Percentiles rank a stretch among this genome's conserved stretches.
Conservation (phyloP, 2,888 invertebrate genomes). For the Baronia brevicornis region DNA sequence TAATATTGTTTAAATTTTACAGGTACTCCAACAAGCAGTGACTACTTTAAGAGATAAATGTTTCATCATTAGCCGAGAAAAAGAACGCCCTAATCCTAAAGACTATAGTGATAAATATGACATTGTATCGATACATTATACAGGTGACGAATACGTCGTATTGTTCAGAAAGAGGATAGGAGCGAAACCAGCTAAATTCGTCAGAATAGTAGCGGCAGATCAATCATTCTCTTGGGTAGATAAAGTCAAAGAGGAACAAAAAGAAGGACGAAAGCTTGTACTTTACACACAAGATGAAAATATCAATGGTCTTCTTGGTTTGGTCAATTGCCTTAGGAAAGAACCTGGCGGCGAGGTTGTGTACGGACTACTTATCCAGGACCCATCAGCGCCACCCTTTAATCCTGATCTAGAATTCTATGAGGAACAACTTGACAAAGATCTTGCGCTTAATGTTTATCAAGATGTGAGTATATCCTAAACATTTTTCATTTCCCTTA, state of each 20-base stretch:
- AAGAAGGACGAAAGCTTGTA: constrained; percentile 70
- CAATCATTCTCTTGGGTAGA: constrained; percentile 71
- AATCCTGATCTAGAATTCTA: constrained; percentile 79
- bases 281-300: constrained; percentile 80
- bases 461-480: constrained; percentile 64
- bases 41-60: constrained; percentile 74
- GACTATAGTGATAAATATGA: constrained; percentile 57
- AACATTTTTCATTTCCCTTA: not conserved
- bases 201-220: constrained; percentile 55
- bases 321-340: constrained; percentile 88
- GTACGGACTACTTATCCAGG: constrained; percentile 78
- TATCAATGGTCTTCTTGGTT: constrained; percentile 88
- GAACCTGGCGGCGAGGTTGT: constrained; percentile 84
- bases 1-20: constrained; percentile 11
- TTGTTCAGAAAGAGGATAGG: constrained; percentile 68
- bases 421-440: constrained; percentile 78
- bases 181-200: constrained; percentile 59
- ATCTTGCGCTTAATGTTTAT: constrained; percentile 87
- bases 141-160: constrained; percentile 69
- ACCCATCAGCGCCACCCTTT: constrained; percentile 79
- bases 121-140: constrained; percentile 63
- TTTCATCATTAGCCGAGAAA: constrained; percentile 78
- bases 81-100: constrained; percentile 56
- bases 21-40: constrained; percentile 62
- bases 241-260: constrained; percentile 56